A percentile compares a stretch with the other conserved stretches of the same genome.
phyloP scores from a whole-genome alignment of 2,888 invertebrate species.

The Hypena proboscidalis region DNA sequence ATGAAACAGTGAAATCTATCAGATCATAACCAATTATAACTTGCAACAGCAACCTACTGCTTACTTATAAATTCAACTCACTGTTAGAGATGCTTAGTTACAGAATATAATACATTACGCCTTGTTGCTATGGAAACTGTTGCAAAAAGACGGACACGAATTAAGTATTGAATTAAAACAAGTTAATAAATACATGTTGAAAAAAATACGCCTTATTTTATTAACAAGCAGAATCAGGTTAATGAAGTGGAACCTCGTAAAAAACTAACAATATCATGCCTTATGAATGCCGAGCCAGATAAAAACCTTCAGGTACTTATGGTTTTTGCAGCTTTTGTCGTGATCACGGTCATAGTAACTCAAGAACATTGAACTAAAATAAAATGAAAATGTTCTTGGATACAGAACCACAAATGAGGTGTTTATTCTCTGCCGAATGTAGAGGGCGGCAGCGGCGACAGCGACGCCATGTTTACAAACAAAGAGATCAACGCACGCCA shows the following conservation, averaged over 20 bases:
- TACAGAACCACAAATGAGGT: slow-evolving; percentile 42
- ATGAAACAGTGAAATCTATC: too few species aligned
- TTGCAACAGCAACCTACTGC: too few species aligned
- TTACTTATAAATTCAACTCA: too few species aligned
- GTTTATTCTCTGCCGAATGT: slow-evolving; percentile 35
- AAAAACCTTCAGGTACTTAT: slow-evolving; percentile 21
- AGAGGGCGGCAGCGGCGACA: slow-evolving; percentile 53
- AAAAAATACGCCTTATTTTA: too few species aligned
- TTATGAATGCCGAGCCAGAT: slow-evolving; percentile 7
- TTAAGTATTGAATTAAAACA: too few species aligned
- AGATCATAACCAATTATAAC: too few species aligned
- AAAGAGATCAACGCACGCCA: slow-evolving; percentile 83
- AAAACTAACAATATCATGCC: slow-evolving; percentile 12
- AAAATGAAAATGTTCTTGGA: slow-evolving; percentile 5
- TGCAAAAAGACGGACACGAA: too few species aligned
- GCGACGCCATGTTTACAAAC: slow-evolving; percentile 83
- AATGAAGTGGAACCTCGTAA: slow-evolving; percentile 8
- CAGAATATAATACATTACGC: too few species aligned
- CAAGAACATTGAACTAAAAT: slow-evolving; percentile 23
- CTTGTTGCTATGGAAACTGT: too few species aligned
- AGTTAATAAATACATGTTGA: too few species aligned
- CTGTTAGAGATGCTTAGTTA: too few species aligned
- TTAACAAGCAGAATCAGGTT: too few species aligned
- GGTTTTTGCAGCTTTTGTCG: slow-evolving; percentile 22
- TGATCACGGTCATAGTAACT: slow-evolving; percentile 27